phyloP scores from a whole-genome alignment of 2,888 invertebrate species.

The Odontocolon sp. region DNA sequence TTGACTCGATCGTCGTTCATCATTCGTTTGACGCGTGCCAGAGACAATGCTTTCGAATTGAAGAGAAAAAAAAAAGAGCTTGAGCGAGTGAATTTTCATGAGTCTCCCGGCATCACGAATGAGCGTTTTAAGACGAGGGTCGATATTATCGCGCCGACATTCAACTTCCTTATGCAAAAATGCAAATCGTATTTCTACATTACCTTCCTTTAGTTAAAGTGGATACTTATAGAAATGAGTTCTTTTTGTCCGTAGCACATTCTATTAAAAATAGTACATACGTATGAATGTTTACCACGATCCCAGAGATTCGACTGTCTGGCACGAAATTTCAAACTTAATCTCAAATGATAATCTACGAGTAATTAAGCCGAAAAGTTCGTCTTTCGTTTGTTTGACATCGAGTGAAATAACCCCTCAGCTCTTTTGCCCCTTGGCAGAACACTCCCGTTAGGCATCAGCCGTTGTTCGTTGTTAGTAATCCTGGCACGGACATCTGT shows the following conservation, averaged over 20 bases:
- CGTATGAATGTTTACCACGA: not conserved
- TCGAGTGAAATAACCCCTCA: constrained; percentile 36
- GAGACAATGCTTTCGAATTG: constrained; percentile 27
- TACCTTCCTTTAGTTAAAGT: no score
- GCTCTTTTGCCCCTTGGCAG: constrained; percentile 38
- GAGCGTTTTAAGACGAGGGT: not conserved
- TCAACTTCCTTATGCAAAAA: not conserved
- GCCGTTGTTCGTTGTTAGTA: constrained; percentile 50
- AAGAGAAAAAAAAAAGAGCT: constrained; percentile 16
- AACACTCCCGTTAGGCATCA: constrained; percentile 39
- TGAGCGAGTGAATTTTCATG: constrained; percentile 5
- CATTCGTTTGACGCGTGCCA: constrained; percentile 30
- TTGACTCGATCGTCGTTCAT: constrained; percentile 27
- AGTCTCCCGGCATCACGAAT: not conserved
- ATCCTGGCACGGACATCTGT: constrained; percentile 61
- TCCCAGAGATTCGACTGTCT: not conserved
- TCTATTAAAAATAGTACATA: no score
- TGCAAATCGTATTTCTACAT: no score
- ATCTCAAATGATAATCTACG: constrained; percentile 59
- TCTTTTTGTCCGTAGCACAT: no score
- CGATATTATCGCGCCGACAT: not conserved
- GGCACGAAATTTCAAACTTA: constrained; percentile 34
- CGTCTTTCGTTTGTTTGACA: constrained; percentile 49
- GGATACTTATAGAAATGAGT: no score
- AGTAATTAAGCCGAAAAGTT: constrained; percentile 62